Evolutionary conservation across 2,797 vertebrate species (phyloP), one percentile per base, ranked within the genome.

Genomic region (Anguilla marmorata): DNA sequence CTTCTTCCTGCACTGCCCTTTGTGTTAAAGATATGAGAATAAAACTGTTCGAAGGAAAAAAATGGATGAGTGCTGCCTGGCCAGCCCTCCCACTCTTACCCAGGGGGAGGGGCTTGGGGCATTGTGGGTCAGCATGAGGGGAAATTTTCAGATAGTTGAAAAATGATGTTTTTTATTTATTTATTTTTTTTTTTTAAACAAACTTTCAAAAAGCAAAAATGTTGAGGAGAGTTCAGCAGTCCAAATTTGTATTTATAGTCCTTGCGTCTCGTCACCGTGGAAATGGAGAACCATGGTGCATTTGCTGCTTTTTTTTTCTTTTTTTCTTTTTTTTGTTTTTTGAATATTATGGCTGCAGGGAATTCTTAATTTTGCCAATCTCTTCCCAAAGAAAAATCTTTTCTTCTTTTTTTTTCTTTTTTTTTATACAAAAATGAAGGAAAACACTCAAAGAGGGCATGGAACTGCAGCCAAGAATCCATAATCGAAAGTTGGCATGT

Each of bases 401-500:
- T 12, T 12, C n/a, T n/a, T 19, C 3, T 37, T 37, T 76, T 37
- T 41, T 19, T 14, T 76, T 41, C 5, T 76, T 76, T 41, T n/a
- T n/a, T n/a, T n/a, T n/a, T n/a, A n/a, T n/a, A 14, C 2, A 8
- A 76, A 33, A 41, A 19, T 76, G 7, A 41, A 76, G 37, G 19
- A 76, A 76, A 76, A 21, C 12, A 19, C 8, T 76, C 3, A 16
- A 5, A 76, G 72, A 14, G 16, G 41, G 33, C 33, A 1, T 41
- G 27, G 14, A 76, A 76, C 14, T 41, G 3, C 30, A 14, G 72
- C 72, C 33, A 76, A 41, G 12, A 76, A 76, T 76, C 74, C 74
- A 76, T 76, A 41, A 76, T 76, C 12, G 74, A 76, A 76, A 74
- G 69, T 76, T 19, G 74, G 30, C 74, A 21, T 76, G 12, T 76